A percentile compares a stretch with the other conserved stretches of the same genome.
These are phyloP conservation scores for Mongoloraphidia duomilia DNA, from an alignment of 2,888 invertebrate species.

Conservation along the genomic window DNA sequence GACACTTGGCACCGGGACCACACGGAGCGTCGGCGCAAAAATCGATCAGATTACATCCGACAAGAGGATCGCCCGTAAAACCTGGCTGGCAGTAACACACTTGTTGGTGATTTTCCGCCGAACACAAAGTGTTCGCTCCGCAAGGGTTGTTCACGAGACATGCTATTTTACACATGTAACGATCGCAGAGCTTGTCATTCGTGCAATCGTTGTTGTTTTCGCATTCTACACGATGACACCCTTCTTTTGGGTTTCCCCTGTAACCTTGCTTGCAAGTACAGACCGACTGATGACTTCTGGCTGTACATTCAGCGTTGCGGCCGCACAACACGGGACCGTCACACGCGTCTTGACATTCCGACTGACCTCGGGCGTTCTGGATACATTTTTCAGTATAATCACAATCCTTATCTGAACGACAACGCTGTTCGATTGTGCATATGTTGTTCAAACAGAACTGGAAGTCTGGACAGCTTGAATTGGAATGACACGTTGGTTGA, in stretches of 20 bases:
- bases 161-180: slow-evolving; percentile 72
- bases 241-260: slow-evolving; percentile 58
- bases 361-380: slow-evolving; percentile 52
- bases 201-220: slow-evolving; percentile 54
- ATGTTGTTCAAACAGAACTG: slow-evolving; percentile 74
- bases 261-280: slow-evolving; percentile 69
- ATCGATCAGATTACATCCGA: slow-evolving; percentile 59
- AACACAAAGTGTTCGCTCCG: slow-evolving; percentile 72
- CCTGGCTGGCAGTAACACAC: slow-evolving; percentile 78
- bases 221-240: slow-evolving; percentile 72
- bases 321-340: slow-evolving; percentile 55
- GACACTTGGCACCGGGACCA: slow-evolving; percentile 65
- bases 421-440: slow-evolving; percentile 69
- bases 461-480: slow-evolving; percentile 69
- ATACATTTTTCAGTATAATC: slow-evolving; percentile 56
- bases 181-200: slow-evolving; percentile 70
- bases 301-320: slow-evolving; percentile 66
- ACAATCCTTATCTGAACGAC: slow-evolving; percentile 59
- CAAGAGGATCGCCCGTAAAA: slow-evolving; percentile 62
- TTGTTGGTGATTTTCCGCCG: slow-evolving; percentile 67
- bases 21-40: slow-evolving; percentile 68
- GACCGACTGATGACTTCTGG: slow-evolving; percentile 54
- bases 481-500: slow-evolving; percentile 65
- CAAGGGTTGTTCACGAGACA: slow-evolving; percentile 74
- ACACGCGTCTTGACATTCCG: slow-evolving; percentile 64